phyloP scores from a whole-genome alignment of 1,140 invertebrate species.

The Psilanteris sp. region DNA sequence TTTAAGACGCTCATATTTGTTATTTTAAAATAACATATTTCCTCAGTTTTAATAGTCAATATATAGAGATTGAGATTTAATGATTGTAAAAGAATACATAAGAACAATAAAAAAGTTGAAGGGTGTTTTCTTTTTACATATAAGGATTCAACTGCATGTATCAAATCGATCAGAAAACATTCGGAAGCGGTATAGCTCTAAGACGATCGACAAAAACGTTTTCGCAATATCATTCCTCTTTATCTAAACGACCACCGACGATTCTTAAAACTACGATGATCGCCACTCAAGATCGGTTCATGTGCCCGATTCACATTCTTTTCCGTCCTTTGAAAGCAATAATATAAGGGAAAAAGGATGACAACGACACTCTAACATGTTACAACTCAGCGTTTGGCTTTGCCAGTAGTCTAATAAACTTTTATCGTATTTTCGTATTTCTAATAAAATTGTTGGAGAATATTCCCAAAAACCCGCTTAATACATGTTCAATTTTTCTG shows the following conservation, averaged over 20 bases:
- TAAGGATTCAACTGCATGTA: constrained; percentile 24
- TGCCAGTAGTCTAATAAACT: constrained; percentile 18
- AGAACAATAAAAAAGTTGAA: constrained; percentile 11
- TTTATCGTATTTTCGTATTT: constrained; percentile 16
- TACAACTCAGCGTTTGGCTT: constrained; percentile 30
- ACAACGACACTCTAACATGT: constrained; percentile 20
- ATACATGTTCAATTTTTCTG: no score
- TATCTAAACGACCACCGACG: constrained; percentile 67
- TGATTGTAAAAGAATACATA: constrained; percentile 25
- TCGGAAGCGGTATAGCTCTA: constrained; percentile 64
- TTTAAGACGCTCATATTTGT: no score
- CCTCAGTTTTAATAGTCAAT: no score
- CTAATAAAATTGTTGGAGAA: constrained; percentile 1
- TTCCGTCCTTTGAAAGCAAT: constrained; percentile 37
- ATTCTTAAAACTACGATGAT: constrained; percentile 59
- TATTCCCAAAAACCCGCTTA: no score
- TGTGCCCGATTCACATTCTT: constrained; percentile 33
- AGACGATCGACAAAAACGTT: constrained; percentile 53
- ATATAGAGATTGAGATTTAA: constrained; percentile 13
- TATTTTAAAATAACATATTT: no score
- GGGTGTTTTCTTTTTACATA: constrained; percentile 31
- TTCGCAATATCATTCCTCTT: constrained; percentile 64
- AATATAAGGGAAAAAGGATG: constrained; percentile 24
- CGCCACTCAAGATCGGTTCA: constrained; percentile 24
- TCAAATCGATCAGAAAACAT: constrained; percentile 51